Evolutionary conservation across 2,888 invertebrate species (phyloP).

Genomic region (Trachelus stipa): DNA sequence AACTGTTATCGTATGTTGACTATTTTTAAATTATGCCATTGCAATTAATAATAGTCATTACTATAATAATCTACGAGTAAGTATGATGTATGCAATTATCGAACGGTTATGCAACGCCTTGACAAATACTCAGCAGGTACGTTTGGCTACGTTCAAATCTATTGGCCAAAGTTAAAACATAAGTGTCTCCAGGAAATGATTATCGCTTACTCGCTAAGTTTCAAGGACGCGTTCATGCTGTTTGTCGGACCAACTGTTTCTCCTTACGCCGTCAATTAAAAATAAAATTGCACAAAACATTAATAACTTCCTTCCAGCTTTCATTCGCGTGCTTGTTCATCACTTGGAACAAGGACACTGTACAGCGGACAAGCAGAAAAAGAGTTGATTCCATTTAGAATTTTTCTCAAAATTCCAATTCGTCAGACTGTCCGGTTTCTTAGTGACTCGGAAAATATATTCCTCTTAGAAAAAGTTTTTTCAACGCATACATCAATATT

Average conservation of each 20-base stretch:
- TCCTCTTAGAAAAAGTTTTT: background rate
- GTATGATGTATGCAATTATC: background rate
- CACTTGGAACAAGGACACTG: background rate
- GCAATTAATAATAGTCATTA: background rate
- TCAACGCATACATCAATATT: background rate
- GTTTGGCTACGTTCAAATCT: background rate
- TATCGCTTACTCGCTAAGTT: background rate
- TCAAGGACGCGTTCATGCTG: background rate
- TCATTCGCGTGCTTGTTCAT: background rate
- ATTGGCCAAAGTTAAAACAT: background rate
- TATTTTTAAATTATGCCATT: background rate
- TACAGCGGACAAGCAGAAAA: background rate
- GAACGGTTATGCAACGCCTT: background rate
- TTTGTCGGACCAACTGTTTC: background rate
- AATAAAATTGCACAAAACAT: background rate
- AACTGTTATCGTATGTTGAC: background rate
- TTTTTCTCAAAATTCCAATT: background rate
- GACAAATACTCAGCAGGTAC: background rate
- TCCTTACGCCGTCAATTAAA: background rate
- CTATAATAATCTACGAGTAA: background rate
- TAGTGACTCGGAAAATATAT: background rate
- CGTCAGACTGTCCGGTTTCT: background rate
- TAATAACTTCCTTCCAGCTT: background rate
- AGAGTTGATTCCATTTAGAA: background rate
- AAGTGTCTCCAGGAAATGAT: background rate